Evolutionary conservation across 2,113 vertebrate species (phyloP), one percentile per base, ranked within the genome.

Genomic region (Rhabdornis inornatus): DNA sequence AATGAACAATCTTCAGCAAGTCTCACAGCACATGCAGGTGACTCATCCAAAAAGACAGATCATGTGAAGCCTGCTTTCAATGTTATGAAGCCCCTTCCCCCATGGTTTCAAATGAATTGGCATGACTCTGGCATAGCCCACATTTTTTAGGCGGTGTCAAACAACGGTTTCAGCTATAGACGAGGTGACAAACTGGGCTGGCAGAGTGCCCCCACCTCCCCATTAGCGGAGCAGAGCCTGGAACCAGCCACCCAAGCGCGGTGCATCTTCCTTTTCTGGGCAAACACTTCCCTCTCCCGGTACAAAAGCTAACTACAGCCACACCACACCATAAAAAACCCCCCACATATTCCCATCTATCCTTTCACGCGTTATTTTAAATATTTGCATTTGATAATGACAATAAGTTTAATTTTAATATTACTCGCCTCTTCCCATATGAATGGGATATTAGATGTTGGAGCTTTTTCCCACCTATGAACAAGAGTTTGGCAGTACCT

Each of bases 251-350:
- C 10, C 3, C 55, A 17, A n/a, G n/a, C 3, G 0, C 30, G 22
- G 45, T 12, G n/a, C 17, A 2, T 8, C 12, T n/a, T 42, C 80
- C 2, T 78, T 95, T 95, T 79, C 92, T 89, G 74, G 72, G 82
- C 27, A 66, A 92, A 97, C 82, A 45, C 95, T 97, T 93, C 82
- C 97, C 97, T 93, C 98, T 97, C 69, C 91, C 61, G 97, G 97
- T 80, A 74, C 28, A 57, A 70, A 50, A 57, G 57, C 7, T 18
- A 84, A 82, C 70, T 93, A 82, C 94, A 96, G 57, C 15, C 61
- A 59, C 49, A 63, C 9, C 44, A 37, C 24, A 24, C 33, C 12
- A 30, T 15, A 17, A 9, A 52, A 28, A 16, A 53, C 17, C 0
- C 2, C 17, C 13, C 21, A 27, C 39, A 7, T 6, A 2, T 7